Evolutionary conservation across 2,797 vertebrate genomes (phyloP).

Genomic region (Aldrovandia affinis): DNA sequence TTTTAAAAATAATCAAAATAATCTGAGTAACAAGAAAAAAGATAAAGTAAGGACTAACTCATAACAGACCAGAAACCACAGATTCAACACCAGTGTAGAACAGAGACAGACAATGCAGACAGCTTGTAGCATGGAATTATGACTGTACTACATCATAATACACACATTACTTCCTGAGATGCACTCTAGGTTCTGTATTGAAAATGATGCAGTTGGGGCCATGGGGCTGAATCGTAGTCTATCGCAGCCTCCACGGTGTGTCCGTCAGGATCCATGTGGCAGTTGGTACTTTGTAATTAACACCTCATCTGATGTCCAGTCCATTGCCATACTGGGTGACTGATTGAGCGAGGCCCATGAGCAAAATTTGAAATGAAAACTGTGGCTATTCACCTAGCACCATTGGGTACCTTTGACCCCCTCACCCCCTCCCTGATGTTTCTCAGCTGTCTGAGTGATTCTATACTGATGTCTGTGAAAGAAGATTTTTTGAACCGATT

Average conservation of each 20-base stretch:
- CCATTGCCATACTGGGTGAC: slow-evolving; percentile 25
- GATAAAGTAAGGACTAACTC: background rate
- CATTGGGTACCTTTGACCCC: background rate
- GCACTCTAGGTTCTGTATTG: background rate
- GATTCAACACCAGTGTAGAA: background rate
- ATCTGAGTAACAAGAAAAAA: background rate
- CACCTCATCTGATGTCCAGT: slow-evolving; percentile 32
- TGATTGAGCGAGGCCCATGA: slow-evolving; percentile 10
- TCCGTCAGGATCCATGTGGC: slow-evolving; percentile 1
- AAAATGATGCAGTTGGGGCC: slow-evolving; percentile 1
- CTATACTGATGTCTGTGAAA: background rate
- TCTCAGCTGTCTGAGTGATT: background rate
- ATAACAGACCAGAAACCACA: too few species aligned
- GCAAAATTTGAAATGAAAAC: background rate
- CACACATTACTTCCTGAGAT: background rate
- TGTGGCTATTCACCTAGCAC: background rate
- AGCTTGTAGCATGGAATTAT: slow-evolving; percentile 37
- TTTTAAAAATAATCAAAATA: too few species aligned
- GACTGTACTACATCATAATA: slow-evolving; percentile 42
- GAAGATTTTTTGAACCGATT: background rate
- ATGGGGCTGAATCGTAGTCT: slow-evolving; percentile 8
- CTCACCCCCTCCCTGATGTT: background rate
- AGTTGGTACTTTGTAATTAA: slow-evolving; percentile 40
- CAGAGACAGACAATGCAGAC: background rate
- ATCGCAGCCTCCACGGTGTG: background rate